These are phyloP conservation scores for Sipha maydis DNA, from an alignment of 2,888 invertebrate genomes.

Conservation along the genomic window DNA sequence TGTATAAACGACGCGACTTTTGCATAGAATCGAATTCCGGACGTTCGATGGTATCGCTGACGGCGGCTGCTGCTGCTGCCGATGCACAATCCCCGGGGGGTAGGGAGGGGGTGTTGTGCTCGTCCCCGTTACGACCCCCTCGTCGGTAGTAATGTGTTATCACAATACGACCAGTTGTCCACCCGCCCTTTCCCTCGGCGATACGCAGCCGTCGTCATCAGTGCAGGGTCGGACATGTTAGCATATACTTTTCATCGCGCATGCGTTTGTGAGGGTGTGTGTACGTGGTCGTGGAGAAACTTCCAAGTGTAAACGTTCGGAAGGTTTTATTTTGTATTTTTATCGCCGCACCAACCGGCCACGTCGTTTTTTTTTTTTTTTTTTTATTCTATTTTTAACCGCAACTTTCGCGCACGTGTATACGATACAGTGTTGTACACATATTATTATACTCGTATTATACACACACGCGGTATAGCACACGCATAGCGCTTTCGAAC, in stretches of 20 bases:
- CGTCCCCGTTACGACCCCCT: background rate
- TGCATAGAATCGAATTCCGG: slow-evolving; percentile 58
- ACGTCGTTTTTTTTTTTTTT: too few species aligned
- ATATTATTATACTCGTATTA: too few species aligned
- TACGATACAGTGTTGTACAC: too few species aligned
- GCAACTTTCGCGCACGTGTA: too few species aligned
- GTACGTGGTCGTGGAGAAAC: background rate
- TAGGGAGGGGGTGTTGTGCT: slow-evolving; percentile 3
- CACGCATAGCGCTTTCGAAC: too few species aligned
- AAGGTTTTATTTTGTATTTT: background rate
- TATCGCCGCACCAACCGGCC: slow-evolving; percentile 3
- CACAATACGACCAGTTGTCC: slow-evolving; percentile 53
- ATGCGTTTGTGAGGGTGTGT: background rate
- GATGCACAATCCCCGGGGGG: slow-evolving; percentile 36
- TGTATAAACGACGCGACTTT: slow-evolving; percentile 46
- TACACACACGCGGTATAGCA: too few species aligned
- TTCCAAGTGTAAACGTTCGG: background rate
- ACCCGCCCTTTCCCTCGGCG: background rate
- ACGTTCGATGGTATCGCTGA: slow-evolving; percentile 57
- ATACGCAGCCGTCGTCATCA: background rate
- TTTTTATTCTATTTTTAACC: too few species aligned
- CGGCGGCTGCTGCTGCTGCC: slow-evolving; percentile 2
- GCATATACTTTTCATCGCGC: slow-evolving; percentile 43
- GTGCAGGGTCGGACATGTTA: slow-evolving; percentile 23
- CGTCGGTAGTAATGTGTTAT: slow-evolving; percentile 27